These are phyloP conservation scores for Ploceus nigricollis DNA, from an alignment of 2,113 vertebrate species.

Conservation along the genomic window DNA sequence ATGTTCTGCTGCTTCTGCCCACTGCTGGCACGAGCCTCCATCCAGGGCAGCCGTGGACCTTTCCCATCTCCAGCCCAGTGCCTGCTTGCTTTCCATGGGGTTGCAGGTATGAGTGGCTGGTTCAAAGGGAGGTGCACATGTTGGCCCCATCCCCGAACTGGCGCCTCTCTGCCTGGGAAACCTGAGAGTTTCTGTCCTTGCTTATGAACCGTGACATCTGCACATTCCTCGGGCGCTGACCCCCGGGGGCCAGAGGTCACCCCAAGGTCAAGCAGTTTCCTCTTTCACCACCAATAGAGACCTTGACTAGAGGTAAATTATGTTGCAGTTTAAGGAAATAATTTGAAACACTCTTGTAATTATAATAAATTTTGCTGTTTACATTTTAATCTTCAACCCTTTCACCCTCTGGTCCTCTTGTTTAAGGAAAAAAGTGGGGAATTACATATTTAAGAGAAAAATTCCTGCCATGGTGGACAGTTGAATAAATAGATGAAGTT, in stretches of 20 bases:
- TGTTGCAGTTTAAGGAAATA: slow-evolving; percentile 79
- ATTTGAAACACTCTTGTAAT: slow-evolving; percentile 80
- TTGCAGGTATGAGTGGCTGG: slow-evolving; percentile 68
- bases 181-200: slow-evolving; percentile 75
- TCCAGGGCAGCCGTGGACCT: neutral
- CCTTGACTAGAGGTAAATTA: slow-evolving; percentile 72
- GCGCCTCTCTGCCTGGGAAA: slow-evolving; percentile 83
- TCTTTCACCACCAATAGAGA: slow-evolving; percentile 80
- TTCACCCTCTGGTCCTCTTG: slow-evolving; percentile 65
- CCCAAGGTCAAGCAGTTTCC: slow-evolving; percentile 78
- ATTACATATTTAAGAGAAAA: slow-evolving; percentile 55
- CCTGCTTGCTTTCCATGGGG: neutral
- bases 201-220: slow-evolving; percentile 87
- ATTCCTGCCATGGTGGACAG: slow-evolving; percentile 38
- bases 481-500: slow-evolving; percentile 52
- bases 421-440: slow-evolving; percentile 23
- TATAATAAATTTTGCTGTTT: slow-evolving; percentile 82
- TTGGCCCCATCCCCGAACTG: slow-evolving; percentile 75
- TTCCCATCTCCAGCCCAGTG: neutral
- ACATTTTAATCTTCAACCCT: slow-evolving; percentile 79
- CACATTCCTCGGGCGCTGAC: slow-evolving; percentile 83
- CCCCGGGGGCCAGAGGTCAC: slow-evolving; percentile 79
- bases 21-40: neutral
- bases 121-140: slow-evolving; percentile 75
- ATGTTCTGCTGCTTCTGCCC: neutral